phyloP scores from a whole-genome alignment of 2,888 invertebrate genomes.

The Cloeon dipterum region DNA sequence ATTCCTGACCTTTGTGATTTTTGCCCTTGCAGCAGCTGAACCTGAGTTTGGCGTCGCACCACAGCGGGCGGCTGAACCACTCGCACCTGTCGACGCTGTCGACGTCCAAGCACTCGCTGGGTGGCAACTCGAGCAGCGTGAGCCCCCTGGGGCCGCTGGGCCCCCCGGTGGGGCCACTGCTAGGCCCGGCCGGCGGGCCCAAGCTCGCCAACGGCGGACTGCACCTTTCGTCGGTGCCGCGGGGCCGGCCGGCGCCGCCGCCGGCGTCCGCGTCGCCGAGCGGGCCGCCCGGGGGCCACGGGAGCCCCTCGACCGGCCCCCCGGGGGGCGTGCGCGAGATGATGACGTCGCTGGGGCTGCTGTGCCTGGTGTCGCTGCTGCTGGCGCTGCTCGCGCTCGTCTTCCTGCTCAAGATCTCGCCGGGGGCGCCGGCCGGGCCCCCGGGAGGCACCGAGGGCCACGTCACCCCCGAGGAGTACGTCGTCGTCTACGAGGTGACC shows the following conservation, averaged over 20 bases:
- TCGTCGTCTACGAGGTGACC: slow-evolving; percentile 77
- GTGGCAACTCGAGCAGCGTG: slow-evolving; percentile 27
- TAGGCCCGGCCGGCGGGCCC: slow-evolving; percentile 13
- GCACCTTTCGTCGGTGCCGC: slow-evolving; percentile 31
- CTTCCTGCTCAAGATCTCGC: slow-evolving; percentile 65
- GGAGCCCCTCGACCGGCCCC: slow-evolving; percentile 14
- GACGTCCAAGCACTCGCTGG: slow-evolving; percentile 35
- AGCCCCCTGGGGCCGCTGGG: slow-evolving; percentile 18
- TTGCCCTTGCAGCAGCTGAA: not conserved
- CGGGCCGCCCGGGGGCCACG: slow-evolving; percentile 14
- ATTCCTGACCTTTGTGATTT: not conserved
- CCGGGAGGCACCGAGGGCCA: slow-evolving; percentile 27
- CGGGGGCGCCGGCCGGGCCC: slow-evolving; percentile 26
- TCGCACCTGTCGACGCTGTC: slow-evolving; percentile 25
- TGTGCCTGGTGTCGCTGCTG: slow-evolving; percentile 66
- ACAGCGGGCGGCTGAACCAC: slow-evolving; percentile 11
- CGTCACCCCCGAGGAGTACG: slow-evolving; percentile 52
- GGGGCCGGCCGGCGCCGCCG: slow-evolving; percentile 15
- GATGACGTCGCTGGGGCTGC: slow-evolving; percentile 58
- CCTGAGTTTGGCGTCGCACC: not conserved
- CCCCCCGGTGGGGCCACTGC: slow-evolving; percentile 13
- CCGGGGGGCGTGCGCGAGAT: slow-evolving; percentile 46
- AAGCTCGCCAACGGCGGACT: slow-evolving; percentile 27
- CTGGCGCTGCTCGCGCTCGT: slow-evolving; percentile 63
- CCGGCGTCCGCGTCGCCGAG: slow-evolving; percentile 6